Conservation (phyloP, 2,888 invertebrate genomes). For the Pharmacophagus antenor region DNA sequence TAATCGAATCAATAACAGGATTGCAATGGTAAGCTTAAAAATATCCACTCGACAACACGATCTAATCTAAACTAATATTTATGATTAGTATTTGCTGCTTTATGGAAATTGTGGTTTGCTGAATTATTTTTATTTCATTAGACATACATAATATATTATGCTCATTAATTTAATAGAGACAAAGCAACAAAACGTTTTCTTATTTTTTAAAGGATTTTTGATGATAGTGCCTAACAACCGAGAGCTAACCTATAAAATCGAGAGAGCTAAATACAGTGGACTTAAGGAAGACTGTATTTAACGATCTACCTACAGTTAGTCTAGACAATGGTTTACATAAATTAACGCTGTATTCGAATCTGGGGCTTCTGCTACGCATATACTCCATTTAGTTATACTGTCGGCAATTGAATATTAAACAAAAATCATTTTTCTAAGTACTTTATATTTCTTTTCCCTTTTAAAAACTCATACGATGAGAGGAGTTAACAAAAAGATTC, state of each 20-base stretch:
- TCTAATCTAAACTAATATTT: background rate
- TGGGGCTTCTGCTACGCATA: too few relatives aligned
- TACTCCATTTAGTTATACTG: too few relatives aligned
- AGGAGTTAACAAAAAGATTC: background rate
- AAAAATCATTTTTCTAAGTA: too few relatives aligned
- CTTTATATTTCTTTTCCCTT: too few relatives aligned
- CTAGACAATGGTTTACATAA: too few relatives aligned
- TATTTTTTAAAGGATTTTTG: background rate
- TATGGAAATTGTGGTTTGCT: background rate
- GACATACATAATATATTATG: background rate
- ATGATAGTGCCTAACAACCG: background rate
- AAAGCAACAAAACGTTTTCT: background rate
- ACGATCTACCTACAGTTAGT: too few relatives aligned
- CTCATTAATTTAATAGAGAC: background rate
- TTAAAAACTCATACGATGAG: too few relatives aligned
- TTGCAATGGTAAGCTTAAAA: background rate
- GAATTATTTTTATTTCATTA: background rate
- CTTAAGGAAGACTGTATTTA: too few relatives aligned
- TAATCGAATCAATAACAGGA: background rate
- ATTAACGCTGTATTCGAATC: too few relatives aligned
- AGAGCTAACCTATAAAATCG: too few relatives aligned
- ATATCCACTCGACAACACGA: background rate
- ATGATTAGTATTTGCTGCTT: background rate
- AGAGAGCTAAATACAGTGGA: background rate
- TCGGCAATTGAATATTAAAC: too few relatives aligned